Conservation (phyloP, 1,140 invertebrate genomes). For the Rhopalosiphum maidis region DNA sequence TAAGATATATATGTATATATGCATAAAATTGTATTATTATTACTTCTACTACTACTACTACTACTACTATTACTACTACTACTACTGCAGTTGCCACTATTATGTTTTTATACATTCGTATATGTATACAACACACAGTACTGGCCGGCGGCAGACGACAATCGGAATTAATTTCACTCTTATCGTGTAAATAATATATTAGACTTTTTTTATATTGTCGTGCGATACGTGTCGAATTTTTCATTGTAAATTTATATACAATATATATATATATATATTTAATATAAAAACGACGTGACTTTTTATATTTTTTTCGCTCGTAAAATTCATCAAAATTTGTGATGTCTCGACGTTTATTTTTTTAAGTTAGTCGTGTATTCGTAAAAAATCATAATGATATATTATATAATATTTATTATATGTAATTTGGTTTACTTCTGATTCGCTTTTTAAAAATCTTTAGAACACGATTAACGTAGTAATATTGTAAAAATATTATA, state of each 20-base stretch:
- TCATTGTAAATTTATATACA: conserved; percentile 10
- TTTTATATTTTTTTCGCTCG: not conserved
- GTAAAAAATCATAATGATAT: not conserved
- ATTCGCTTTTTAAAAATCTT: not conserved
- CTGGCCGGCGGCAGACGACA: not conserved
- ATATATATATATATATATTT: not conserved
- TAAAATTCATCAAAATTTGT: not conserved
- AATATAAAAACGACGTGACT: conserved; percentile 15
- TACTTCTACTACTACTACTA: too few species aligned
- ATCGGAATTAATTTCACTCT: conserved; percentile 14
- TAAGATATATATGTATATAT: not conserved
- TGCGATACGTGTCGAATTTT: not conserved
- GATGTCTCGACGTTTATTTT: not conserved
- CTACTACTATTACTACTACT: not conserved
- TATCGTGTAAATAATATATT: conserved; percentile 23
- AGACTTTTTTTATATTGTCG: not conserved
- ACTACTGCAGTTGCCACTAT: not conserved
- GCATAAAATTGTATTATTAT: not conserved
- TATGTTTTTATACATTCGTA: not conserved
- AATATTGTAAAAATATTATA: conserved; percentile 22
- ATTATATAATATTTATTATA: not conserved
- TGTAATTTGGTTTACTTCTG: conserved; percentile 24
- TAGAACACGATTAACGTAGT: conserved; percentile 25
- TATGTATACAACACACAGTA: not conserved
- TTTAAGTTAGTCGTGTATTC: conserved; percentile 10